A percentile compares a stretch with the other conserved stretches of the same genome.
phyloP scores from a whole-genome alignment of 2,888 invertebrate species.

The Eupithecia vulgata region DNA sequence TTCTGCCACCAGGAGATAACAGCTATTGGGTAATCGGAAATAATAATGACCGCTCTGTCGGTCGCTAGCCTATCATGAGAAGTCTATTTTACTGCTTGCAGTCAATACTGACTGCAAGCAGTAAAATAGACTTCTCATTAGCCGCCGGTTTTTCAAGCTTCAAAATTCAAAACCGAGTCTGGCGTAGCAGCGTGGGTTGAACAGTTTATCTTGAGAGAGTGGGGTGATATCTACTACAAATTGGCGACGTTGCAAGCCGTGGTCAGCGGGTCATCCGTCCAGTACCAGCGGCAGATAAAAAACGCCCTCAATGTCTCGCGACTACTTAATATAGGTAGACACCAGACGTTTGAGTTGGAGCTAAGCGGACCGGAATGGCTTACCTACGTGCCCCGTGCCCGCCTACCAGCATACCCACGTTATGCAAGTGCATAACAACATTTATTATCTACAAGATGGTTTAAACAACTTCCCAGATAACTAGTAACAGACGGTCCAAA shows the following conservation, averaged over 20 bases:
- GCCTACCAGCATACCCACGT: not conserved
- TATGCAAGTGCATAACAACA: not conserved
- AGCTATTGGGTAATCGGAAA: slow-evolving; percentile 63
- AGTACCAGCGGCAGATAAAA: slow-evolving; percentile 55
- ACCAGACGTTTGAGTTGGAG: slow-evolving; percentile 7
- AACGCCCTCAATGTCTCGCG: slow-evolving; percentile 47
- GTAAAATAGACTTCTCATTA: too few species aligned
- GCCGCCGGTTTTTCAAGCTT: not conserved
- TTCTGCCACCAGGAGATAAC: slow-evolving; percentile 63
- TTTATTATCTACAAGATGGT: not conserved
- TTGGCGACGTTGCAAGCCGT: slow-evolving; percentile 65
- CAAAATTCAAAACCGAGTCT: slow-evolving; percentile 35
- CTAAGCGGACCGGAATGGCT: slow-evolving; percentile 5
- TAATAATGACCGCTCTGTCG: slow-evolving; percentile 50
- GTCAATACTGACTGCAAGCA: too few species aligned
- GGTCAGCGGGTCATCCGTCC: slow-evolving; percentile 64
- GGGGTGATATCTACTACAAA: slow-evolving; percentile 63
- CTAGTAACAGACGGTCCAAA: too few species aligned
- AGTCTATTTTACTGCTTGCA: not conserved
- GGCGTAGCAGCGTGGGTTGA: slow-evolving; percentile 35
- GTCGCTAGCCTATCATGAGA: slow-evolving; percentile 58
- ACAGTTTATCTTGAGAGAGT: slow-evolving; percentile 45
- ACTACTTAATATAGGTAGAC: slow-evolving; percentile 23
- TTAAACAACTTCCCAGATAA: not conserved
- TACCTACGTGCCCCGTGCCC: too few species aligned